Evolutionary conservation across 2,888 invertebrate species (phyloP).

Genomic region (Nemoura dubitans): DNA sequence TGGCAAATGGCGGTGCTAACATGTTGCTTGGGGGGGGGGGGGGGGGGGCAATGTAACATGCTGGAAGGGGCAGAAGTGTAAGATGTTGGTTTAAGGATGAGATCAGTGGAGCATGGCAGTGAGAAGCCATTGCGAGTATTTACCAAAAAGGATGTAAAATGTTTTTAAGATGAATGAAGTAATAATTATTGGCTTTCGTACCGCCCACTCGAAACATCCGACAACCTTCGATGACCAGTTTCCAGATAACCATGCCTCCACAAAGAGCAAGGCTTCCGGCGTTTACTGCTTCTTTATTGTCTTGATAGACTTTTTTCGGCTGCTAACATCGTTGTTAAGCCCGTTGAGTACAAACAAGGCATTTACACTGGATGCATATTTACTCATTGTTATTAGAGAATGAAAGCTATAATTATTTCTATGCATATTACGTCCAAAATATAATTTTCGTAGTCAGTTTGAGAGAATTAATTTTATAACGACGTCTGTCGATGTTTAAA

Average conservation of each 20-base stretch:
- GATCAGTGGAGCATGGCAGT: neutral
- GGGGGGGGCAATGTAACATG: neutral
- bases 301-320: neutral
- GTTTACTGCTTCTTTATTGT: neutral
- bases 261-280: neutral
- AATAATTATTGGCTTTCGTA: neutral
- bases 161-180: slow-evolving; percentile 12
- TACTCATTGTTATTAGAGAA: neutral
- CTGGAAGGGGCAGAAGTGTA: too few relatives aligned
- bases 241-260: neutral
- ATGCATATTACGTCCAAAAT: neutral
- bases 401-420: neutral
- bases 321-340: neutral
- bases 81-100: neutral
- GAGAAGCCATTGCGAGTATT: neutral
- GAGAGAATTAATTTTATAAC: neutral
- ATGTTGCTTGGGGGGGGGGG: too few relatives aligned
- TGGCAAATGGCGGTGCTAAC: too few relatives aligned
- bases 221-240: slow-evolving; percentile 21
- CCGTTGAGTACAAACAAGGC: neutral
- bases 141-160: neutral
- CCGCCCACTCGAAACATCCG: neutral
- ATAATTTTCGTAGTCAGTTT: neutral
- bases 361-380: neutral
- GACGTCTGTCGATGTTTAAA: neutral